These are phyloP conservation scores for Cyanoliseus patagonus DNA, from an alignment of 2,113 vertebrate species.

Conservation along the genomic window DNA sequence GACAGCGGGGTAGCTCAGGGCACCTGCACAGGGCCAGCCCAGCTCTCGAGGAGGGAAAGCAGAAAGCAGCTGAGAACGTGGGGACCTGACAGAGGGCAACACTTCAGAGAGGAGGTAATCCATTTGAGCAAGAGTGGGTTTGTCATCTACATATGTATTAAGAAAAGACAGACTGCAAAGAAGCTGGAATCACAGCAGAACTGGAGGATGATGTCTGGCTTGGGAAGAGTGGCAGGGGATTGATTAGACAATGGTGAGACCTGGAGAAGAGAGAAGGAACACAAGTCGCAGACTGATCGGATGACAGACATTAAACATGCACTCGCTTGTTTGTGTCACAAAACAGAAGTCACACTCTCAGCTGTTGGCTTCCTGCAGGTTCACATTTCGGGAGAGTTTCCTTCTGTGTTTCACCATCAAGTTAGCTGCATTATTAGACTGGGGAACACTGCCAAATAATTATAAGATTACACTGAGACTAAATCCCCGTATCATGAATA, in stretches of 20 bases:
- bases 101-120: not conserved
- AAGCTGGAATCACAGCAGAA: not conserved
- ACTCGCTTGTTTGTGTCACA: not conserved
- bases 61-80: not conserved
- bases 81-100: not conserved
- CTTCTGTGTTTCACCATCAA: not conserved
- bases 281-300: accelerated
- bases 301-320: not conserved
- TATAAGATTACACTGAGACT: conserved; percentile 37
- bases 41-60: not conserved
- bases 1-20: accelerated
- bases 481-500: conserved; percentile 26
- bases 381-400: not conserved
- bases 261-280: not conserved
- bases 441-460: conserved; percentile 34
- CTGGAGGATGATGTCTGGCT: not conserved
- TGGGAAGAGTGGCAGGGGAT: not conserved
- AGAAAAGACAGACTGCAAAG: not conserved
- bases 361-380: not conserved
- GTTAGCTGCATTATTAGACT: not conserved
- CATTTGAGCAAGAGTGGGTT: not conserved
- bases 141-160: not conserved
- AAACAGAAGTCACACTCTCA: not conserved
- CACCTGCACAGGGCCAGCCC: not conserved
- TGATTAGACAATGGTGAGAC: not conserved